These are phyloP conservation scores for Caenorhabditis sp. DNA, from an alignment of 2,888 invertebrate species.

Conservation along the genomic window DNA sequence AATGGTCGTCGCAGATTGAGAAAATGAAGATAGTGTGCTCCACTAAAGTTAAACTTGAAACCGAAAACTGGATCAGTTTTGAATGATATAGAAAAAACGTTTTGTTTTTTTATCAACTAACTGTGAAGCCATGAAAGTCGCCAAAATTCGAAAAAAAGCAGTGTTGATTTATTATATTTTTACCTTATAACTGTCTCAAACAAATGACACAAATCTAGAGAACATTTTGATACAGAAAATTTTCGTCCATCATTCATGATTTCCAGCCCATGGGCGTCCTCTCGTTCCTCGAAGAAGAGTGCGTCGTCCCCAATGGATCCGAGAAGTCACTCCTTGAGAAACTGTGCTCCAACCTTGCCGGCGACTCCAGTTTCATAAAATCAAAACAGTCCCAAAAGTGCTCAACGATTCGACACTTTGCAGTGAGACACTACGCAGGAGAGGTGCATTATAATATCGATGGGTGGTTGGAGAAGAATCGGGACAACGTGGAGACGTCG, in stretches of 20 bases:
- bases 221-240: background rate
- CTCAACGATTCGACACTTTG: conserved; percentile 75
- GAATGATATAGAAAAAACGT: too few species aligned
- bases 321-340: conserved; percentile 80
- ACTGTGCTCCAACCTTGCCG: conserved; percentile 70
- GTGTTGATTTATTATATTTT: too few species aligned
- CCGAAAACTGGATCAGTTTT: too few species aligned
- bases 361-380: conserved; percentile 72
- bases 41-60: too few species aligned
- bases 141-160: too few species aligned
- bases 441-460: conserved; percentile 84
- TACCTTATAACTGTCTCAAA: too few species aligned
- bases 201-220: too few species aligned
- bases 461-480: conserved; percentile 85
- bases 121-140: too few species aligned
- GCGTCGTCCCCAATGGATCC: conserved; percentile 82
- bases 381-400: conserved; percentile 81
- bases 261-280: conserved; percentile 81
- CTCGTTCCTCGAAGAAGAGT: conserved; percentile 82
- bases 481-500: conserved; percentile 74
- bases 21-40: too few species aligned
- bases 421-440: conserved; percentile 84
- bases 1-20: too few species aligned
- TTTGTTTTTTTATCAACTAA: too few species aligned
- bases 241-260: too few species aligned